Conservation (phyloP, 1,140 invertebrate genomes). For the Pogonomyrmex californicus region DNA sequence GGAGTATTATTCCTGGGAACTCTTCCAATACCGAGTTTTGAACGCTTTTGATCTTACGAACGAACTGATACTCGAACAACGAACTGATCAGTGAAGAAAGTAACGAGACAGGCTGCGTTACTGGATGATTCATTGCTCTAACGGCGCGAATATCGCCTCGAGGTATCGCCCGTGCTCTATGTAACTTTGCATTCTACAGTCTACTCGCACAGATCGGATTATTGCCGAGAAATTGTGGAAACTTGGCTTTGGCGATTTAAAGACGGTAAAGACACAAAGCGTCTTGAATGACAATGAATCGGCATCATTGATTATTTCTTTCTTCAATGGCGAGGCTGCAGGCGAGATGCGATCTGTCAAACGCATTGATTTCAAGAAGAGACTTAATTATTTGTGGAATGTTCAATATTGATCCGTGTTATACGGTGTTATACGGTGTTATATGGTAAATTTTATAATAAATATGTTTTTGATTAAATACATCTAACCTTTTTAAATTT, state of each 20-base stretch:
- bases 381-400: conserved; percentile 11
- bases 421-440: no score
- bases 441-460: not conserved
- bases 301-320: conserved; percentile 30
- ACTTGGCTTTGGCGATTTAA: conserved; percentile 70
- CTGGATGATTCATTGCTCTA: conserved; percentile 74
- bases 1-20: conserved; percentile 33
- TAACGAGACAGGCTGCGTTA: conserved; percentile 77
- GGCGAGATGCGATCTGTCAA: conserved; percentile 13
- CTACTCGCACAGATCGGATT: conserved; percentile 63
- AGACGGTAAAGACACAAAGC: conserved; percentile 61
- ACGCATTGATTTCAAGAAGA: conserved; percentile 4
- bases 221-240: conserved; percentile 70
- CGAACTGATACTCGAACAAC: conserved; percentile 48
- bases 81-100: conserved; percentile 72
- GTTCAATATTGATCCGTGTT: no score
- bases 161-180: conserved; percentile 31
- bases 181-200: not conserved
- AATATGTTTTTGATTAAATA: not conserved
- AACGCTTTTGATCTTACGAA: conserved; percentile 69
- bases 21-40: conserved; percentile 48
- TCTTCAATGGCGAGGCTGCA: not conserved
- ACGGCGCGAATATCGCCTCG: conserved; percentile 60
- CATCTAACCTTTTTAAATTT: not conserved
- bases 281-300: conserved; percentile 7